Conservation (phyloP, 2,888 invertebrate genomes). For the Hypercompe scribonia region DNA sequence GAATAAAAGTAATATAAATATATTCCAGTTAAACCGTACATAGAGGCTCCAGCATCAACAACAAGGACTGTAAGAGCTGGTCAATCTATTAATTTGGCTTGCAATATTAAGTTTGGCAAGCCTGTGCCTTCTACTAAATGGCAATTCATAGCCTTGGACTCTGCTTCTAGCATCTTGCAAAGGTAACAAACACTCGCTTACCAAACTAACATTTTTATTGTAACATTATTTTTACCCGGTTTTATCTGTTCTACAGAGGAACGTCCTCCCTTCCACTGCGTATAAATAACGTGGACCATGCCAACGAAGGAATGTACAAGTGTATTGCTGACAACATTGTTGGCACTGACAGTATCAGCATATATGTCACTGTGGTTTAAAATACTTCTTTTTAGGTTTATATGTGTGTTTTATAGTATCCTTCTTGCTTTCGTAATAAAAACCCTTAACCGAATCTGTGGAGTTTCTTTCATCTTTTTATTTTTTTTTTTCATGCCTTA, state of each 20-base stretch:
- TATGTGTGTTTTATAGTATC: not conserved
- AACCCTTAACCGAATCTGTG: not conserved
- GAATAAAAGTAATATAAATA: not conserved
- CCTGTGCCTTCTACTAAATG: constrained; percentile 68
- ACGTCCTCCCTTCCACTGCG: constrained; percentile 47
- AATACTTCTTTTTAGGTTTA: not conserved
- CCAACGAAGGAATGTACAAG: constrained; percentile 66
- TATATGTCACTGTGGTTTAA: constrained; percentile 55
- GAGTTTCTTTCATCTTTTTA: not conserved
- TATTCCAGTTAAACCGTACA: constrained; percentile 69
- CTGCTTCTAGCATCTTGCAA: constrained; percentile 41
- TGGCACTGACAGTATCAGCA: constrained; percentile 62
- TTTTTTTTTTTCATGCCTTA: too few relatives aligned
- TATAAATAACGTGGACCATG: constrained; percentile 57
- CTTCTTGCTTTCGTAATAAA: not conserved
- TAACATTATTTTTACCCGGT: not conserved
- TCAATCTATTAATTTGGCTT: constrained; percentile 52
- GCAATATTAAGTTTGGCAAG: constrained; percentile 65
- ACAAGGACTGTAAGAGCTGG: constrained; percentile 53
- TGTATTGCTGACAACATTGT: constrained; percentile 69
- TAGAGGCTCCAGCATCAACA: constrained; percentile 56
- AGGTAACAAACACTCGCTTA: constrained; percentile 50
- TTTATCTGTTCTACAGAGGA: constrained; percentile 54
- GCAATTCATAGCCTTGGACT: constrained; percentile 64
- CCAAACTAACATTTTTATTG: not conserved